Base-by-base conservation (phyloP, 2,797 vertebrate species). In the Nothura maculosa region DNA sequence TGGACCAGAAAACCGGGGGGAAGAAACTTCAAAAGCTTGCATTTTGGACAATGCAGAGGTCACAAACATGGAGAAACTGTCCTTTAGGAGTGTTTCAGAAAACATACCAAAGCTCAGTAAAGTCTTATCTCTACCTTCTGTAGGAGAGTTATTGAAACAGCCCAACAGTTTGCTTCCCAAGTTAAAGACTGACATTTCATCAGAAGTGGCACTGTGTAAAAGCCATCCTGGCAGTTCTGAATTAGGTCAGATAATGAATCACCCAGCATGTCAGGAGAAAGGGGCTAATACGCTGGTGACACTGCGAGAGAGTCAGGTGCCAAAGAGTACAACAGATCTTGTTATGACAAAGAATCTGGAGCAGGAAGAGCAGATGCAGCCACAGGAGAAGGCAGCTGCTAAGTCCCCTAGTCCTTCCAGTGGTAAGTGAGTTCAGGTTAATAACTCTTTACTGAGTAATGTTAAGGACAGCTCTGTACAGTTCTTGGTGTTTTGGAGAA, bases 321-420 rank as follows among this genome's bases (percentile, higher is more conserved):
- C 50, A 48, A 88, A 93, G 60, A 88, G 58, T 45, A 30, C 4
- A 10, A 89, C 73, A 17, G 87, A 67, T 24, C 27, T 43, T 32
- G 87, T 81, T 58, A 58, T 0, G 5, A 42, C 36, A 48, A 76
- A 66, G 66, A 69, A 48, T 57, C 47, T 61, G 86, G 92, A 96
- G 58, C 94, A 89, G 43, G 92, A 93, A 27, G 77, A 79, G n/a
- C 92, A 94, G 38, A 36, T 52, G 12, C 91, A 92, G 64, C 69
- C 76, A 4, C 90, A 80, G 20, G 95, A 95, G 32, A 96, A 95
- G 64, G 72, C 69, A 38, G 22, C 93, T 66, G 92, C 93, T 40
- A 93, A 95, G 20, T 87, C 90, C 22, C 96, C 95, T 14, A 98
- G 98, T 95, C 98, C 98, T 84, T 99, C 98, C 12, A 98, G 97